Evolutionary conservation across 2,113 vertebrate genomes (phyloP), one percentile per base, ranked within the genome.

Genomic region (Zeus faber): DNA sequence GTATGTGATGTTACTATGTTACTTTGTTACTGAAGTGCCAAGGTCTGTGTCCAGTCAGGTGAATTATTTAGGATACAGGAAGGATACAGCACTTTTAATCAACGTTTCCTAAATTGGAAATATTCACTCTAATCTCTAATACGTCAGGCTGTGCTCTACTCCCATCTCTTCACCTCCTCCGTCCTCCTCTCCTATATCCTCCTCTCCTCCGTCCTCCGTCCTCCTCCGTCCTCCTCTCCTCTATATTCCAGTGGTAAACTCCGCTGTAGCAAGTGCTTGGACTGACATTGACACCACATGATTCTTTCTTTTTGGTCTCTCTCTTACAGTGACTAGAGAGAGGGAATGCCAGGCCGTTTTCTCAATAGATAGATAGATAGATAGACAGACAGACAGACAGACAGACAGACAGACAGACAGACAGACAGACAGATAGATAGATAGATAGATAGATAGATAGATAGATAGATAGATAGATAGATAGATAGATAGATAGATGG

Each of bases 221-320:
- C 11, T 35, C 33, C 33, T 35, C 33, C n/a, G 10, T 14, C n/a
- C 33, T 35, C 33, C 11, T 13, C 11, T 9, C 8, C 31, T 56
- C 18, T 1, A 61, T 58, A 10, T 45, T 52, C 20, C 25, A 52
- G 51, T 64, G 56, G 53, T 50, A 63, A 61, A 58, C 58, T 14
- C 56, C 41, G 27, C 20, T n/a, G 24, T 51, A 54, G 62, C 51
- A 27, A 24, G 18, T 9, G 16, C 22, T 27, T 51, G 35, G 26
- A 68, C 20, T 41, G 33, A 52, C 39, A 60, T 16, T 58, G 44
- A 50, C 24, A 59, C 41, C 49, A 58, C 46, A 31, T 65, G 33
- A 58, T 41, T 1, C 4, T 40, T 26, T 27, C 31, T 11, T 33
- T 64, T 20, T 41, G 8, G 50, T 67, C 21, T 48, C 26, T 55